Conservation (phyloP, 2,797 vertebrate genomes). For the Urophycis tenuis region DNA sequence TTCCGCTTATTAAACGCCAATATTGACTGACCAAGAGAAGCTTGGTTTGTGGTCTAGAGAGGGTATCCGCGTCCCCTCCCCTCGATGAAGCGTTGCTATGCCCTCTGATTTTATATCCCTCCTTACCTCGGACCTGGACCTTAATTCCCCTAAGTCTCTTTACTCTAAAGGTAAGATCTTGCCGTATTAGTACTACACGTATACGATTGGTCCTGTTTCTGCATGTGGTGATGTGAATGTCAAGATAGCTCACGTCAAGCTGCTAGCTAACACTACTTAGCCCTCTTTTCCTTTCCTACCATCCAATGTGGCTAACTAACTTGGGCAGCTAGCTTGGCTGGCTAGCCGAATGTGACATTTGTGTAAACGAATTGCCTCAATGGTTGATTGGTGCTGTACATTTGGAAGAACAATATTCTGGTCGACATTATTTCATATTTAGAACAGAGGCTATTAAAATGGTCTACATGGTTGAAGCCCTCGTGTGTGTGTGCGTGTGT, state of each 20-base stretch:
- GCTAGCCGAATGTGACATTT: constrained; percentile 31
- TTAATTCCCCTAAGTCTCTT: constrained; percentile 90
- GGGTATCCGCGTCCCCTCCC: constrained; percentile 69
- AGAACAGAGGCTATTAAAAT: not conserved
- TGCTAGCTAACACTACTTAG: constrained; percentile 59
- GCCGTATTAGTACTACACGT: not conserved
- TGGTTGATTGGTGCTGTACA: not conserved
- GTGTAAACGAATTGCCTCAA: not conserved
- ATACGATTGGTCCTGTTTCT: constrained; percentile 17
- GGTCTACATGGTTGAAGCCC: constrained; percentile 14
- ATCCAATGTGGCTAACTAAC: constrained; percentile 54
- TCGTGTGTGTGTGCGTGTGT: constrained; percentile 24
- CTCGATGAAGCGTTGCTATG: constrained; percentile 85
- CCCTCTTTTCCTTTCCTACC: constrained; percentile 50
- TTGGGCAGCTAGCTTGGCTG: constrained; percentile 25
- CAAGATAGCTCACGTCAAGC: constrained; percentile 50
- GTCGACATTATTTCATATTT: not conserved
- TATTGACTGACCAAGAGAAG: constrained; percentile 31
- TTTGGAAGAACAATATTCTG: not conserved
- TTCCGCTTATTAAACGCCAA: constrained; percentile 38
- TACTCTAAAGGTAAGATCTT: constrained; percentile 88
- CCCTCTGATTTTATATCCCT: constrained; percentile 98
- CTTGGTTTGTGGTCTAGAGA: constrained; percentile 50
- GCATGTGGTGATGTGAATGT: constrained; percentile 24
- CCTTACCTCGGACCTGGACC: constrained; percentile 93